These are phyloP conservation scores for Aspiorhynchus laticeps DNA, from an alignment of 2,113 vertebrate species.

Conservation along the genomic window DNA sequence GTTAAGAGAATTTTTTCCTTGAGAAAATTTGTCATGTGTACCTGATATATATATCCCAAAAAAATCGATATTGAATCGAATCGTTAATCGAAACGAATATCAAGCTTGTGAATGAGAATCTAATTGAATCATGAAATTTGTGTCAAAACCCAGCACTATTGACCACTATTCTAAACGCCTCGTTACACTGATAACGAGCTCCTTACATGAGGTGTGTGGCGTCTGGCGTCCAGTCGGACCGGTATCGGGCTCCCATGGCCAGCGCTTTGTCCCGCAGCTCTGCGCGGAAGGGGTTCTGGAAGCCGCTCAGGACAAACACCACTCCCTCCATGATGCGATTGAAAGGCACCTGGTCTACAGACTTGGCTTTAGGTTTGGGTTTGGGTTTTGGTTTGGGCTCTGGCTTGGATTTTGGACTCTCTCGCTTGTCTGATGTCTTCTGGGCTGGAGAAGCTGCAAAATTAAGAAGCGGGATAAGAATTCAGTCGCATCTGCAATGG, in stretches of 20 bases:
- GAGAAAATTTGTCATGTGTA: no score
- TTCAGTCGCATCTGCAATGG: neutral
- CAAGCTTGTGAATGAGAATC: no score
- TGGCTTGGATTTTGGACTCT: conserved; percentile 23
- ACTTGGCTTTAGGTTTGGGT: conserved; percentile 55
- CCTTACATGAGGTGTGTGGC: conserved; percentile 89
- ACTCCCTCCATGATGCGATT: conserved; percentile 80
- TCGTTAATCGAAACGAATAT: no score
- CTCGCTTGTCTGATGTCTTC: conserved; percentile 61
- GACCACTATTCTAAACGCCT: neutral
- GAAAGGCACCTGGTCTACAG: conserved; percentile 66
- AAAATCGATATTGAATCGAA: neutral
- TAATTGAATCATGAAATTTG: no score
- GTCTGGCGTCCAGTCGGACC: conserved; percentile 85
- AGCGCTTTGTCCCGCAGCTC: conserved; percentile 89
- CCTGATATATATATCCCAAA: no score
- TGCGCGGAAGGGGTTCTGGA: conserved; percentile 88
- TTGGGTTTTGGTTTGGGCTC: conserved; percentile 50
- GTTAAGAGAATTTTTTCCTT: no score
- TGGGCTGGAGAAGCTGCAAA: conserved; percentile 61
- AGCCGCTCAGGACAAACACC: conserved; percentile 90
- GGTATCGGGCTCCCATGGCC: conserved; percentile 87
- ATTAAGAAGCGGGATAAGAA: neutral
- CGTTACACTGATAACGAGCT: neutral
- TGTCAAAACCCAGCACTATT: neutral